Percentiles rank a stretch among this genome's conserved stretches.
Conservation (phyloP, 2,797 vertebrate genomes). For the Halcyon smyrnensis region DNA sequence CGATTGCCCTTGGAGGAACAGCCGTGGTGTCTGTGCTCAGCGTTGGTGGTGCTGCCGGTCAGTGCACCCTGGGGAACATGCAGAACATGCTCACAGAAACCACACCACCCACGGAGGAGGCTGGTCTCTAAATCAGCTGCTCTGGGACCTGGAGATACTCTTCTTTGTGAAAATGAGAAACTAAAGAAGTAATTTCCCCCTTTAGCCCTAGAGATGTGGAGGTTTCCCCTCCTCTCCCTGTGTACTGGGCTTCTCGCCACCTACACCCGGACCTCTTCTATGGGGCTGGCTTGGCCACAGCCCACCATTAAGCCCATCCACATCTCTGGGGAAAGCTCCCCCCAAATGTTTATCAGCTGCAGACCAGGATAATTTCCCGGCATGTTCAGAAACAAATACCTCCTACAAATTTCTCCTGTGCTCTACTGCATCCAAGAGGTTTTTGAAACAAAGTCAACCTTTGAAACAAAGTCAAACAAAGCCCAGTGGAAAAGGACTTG, state of each 20-base stretch:
- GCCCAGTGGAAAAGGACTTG: too few relatives aligned
- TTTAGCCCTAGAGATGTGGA: rapidly evolving
- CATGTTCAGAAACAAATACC: not conserved
- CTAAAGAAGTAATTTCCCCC: not conserved
- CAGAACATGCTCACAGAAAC: not conserved
- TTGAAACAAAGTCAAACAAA: too few relatives aligned
- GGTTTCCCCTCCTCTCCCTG: not conserved
- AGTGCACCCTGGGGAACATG: rapidly evolving
- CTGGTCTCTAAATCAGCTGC: not conserved
- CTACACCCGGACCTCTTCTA: not conserved
- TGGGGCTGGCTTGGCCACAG: not conserved
- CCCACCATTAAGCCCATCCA: not conserved
- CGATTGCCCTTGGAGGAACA: too few relatives aligned
- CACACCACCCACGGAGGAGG: not conserved
- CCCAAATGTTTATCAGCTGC: not conserved
- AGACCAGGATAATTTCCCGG: not conserved
- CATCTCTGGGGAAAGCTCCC: not conserved
- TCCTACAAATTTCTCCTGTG: not conserved
- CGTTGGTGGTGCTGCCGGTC: rapidly evolving
- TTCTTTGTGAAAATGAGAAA: not conserved
- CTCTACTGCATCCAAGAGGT: not conserved
- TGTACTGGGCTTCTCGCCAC: not conserved
- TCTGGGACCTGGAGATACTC: not conserved
- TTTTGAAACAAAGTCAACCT: not conserved
- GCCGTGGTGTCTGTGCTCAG: not conserved